Evolutionary conservation across 2,888 invertebrate species (phyloP), one percentile per base, ranked within the genome.

Genomic region (Hoplodrina blanda): DNA sequence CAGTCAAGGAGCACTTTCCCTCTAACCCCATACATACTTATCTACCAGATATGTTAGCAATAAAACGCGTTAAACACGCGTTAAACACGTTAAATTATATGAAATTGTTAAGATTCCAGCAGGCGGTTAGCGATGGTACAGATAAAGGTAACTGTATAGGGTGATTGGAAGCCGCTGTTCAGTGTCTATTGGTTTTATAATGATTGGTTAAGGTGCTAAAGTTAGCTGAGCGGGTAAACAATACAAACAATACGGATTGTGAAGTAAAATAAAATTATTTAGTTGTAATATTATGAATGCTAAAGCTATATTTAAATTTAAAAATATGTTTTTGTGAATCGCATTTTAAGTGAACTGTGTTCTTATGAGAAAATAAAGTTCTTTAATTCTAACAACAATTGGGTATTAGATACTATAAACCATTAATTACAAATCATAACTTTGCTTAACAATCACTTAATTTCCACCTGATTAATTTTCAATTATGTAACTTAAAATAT

Each of bases 101-200:
- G 53, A 79, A 76, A 79, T 82, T 57, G 60, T 71, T 55, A 46
- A 61, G 63, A 79, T 76, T 76, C 81, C 44, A 50, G 55, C 13
- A 54, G 61, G 50, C 55, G 41, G 19, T 52, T 25, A 50, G 62
- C 73, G 72, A 78, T 81, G 73, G 73, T 70, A 60, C 60, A 78
- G 80, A 83, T 82, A 83, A 83, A 80, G 79, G 81, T 85, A 89
- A 89, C 90, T 87, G 89, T 85, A 88, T 75, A 52, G 81, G 78
- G 79, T 84, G 87, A 89, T 89, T 87, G 85, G 85, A 81, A 74
- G 66, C 64, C 57, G 61, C 69, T 69, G 76, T 57, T 60, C 60
- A 61, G 54, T 61, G 65, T 56, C 71, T 73, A 76, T 81, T 83
- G 76, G 74, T 75, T 72, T 85, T 67, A 69, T 76, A 83, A 85